These are phyloP conservation scores for Desmodus rotundus DNA, from an alignment of 2,113 vertebrate species.

Conservation along the genomic window DNA sequence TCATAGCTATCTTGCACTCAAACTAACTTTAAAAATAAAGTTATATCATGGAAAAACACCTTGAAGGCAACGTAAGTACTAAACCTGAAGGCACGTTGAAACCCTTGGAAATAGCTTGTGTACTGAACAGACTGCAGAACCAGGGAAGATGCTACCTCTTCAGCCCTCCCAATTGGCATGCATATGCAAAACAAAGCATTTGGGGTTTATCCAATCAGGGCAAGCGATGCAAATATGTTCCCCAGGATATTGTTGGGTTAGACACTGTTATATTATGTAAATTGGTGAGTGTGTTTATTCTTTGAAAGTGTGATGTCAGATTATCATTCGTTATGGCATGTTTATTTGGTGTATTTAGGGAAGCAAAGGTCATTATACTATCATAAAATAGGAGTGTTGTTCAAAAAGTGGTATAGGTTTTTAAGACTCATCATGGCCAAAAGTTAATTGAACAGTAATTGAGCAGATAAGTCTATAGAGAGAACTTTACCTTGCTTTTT, in stretches of 20 bases:
- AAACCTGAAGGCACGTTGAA: background rate
- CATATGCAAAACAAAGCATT: background rate
- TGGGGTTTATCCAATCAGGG: background rate
- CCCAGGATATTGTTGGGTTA: background rate
- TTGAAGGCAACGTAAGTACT: background rate
- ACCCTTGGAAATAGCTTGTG: background rate
- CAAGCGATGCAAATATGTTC: background rate
- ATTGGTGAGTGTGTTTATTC: background rate
- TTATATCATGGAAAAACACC: background rate
- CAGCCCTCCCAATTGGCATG: background rate
- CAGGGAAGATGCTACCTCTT: background rate
- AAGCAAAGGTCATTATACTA: background rate
- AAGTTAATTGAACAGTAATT: background rate
- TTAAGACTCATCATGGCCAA: background rate
- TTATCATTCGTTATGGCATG: background rate
- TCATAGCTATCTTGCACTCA: background rate
- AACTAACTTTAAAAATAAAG: constrained; percentile 10
- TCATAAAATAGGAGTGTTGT: background rate
- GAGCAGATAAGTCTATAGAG: background rate
- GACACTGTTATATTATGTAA: background rate
- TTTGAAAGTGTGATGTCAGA: background rate
- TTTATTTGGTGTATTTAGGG: background rate
- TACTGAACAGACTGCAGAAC: background rate
- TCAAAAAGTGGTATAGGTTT: background rate
- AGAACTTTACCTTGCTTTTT: background rate